Base-by-base conservation (phyloP, 2,888 invertebrate species). In the Aradus depressus region DNA sequence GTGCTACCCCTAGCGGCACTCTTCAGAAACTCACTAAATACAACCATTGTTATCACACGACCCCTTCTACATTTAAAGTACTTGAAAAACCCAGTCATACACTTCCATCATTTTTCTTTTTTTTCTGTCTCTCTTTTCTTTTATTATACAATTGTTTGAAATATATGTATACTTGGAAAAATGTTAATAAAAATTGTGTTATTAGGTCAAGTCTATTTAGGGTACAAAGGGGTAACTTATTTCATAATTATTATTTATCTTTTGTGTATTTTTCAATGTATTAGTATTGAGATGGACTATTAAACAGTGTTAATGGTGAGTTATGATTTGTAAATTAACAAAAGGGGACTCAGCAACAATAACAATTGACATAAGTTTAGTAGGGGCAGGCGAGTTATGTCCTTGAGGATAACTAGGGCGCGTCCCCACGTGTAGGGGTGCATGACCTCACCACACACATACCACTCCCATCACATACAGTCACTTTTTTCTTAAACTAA, bases 1-100 rank as follows among this genome's bases (percentile, higher is more conserved):
- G 64, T 64, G 63, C 63, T 64, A 63, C 51, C 53, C 56, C 54
- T 56, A 58, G 56, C 58, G 60, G 58, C 58, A 58, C 58, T 53
- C 57, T 52, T 57, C 55, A 56, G 60, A 60, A 60, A 57, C 59
- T 57, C 54, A 57, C 59, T 51, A 50, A 49, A 53, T 52, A n/a
- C 47, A 22, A 47, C 47, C 18, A 28, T 14, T 47, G 35, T 47
- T 47, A 47, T 47, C 47, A 47, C 14, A 12, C 37, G 41, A 32
- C 37, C 49, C 50, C 38, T 51, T 51, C 47, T 26, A 37, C 47
- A 50, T 51, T 22, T 45, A 51, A 53, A 37, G 47, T 43, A 42
- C 19, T n/a, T n/a, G n/a, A n/a, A n/a, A n/a, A n/a, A n/a, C n/a
- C n/a, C n/a, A n/a, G n/a, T n/a, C n/a, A n/a, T n/a, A n/a, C n/a